Evolutionary conservation across 2,113 vertebrate species (phyloP).

Genomic region (Camelus bactrianus): DNA sequence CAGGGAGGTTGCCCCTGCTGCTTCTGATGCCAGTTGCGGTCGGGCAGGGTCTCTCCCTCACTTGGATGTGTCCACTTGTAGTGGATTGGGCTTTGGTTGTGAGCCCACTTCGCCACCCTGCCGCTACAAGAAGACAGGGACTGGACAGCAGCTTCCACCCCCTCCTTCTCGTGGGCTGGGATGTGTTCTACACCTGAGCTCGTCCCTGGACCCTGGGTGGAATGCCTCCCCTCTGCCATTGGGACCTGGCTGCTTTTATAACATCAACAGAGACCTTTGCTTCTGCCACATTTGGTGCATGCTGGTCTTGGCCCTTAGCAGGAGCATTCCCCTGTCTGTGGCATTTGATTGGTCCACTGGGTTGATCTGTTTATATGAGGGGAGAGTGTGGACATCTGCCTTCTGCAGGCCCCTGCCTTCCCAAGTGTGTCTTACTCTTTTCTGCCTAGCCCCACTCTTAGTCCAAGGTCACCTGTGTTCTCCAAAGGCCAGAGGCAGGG

Average conservation of each 20-base stretch:
- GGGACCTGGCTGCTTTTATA: neutral
- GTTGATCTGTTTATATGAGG: neutral
- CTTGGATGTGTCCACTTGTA: accelerated
- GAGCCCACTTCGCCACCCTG: neutral
- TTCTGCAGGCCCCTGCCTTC: neutral
- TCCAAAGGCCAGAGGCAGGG: neutral
- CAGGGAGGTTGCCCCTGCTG: accelerated
- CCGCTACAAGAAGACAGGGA: accelerated
- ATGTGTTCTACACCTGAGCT: accelerated
- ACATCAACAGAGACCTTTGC: accelerated
- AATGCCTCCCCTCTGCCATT: neutral
- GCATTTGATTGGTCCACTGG: neutral
- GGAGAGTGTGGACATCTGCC: no score
- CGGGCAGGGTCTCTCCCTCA: neutral
- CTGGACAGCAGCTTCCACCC: accelerated
- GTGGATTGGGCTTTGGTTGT: neutral
- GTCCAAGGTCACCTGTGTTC: neutral
- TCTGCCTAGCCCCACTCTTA: neutral
- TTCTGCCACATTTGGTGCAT: accelerated
- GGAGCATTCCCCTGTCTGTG: neutral
- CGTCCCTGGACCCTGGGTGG: neutral
- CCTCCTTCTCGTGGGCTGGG: accelerated
- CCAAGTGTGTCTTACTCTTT: neutral
- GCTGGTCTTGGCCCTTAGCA: neutral
- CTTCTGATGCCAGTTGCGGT: neutral